Percentiles rank a stretch among this genome's conserved stretches.
Evolutionary conservation across 2,888 invertebrate species (phyloP).

Genomic region (Marronus borbonicus): DNA sequence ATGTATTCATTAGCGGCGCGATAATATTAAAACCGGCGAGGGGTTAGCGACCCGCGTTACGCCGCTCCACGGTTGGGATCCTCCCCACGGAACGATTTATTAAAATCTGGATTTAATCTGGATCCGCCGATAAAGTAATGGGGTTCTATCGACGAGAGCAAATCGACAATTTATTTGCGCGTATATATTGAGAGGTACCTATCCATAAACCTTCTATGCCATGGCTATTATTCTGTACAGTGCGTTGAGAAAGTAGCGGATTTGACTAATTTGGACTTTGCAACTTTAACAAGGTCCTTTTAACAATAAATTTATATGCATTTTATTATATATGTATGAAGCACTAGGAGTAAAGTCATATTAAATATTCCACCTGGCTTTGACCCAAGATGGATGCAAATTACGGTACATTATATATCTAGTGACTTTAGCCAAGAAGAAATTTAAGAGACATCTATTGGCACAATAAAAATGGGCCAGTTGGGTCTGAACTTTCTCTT

Average conservation of each 20-base stretch:
- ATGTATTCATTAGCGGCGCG: constrained; percentile 52
- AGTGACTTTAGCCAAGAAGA: too few species aligned
- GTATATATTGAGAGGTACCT: background rate
- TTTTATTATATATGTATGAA: too few species aligned
- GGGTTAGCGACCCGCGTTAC: constrained; percentile 16
- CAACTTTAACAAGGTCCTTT: too few species aligned
- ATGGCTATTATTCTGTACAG: background rate
- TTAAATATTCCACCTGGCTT: too few species aligned
- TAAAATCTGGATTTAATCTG: constrained; percentile 53
- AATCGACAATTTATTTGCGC: constrained; percentile 41
- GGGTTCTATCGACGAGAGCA: constrained; percentile 48
- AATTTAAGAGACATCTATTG: too few species aligned
- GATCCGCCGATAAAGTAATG: constrained; percentile 52
- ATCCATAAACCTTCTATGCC: background rate
- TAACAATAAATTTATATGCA: too few species aligned
- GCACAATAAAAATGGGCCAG: too few species aligned
- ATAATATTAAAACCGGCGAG: constrained; percentile 49
- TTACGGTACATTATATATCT: too few species aligned
- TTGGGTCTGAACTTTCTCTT: too few species aligned
- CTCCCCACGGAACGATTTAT: constrained; percentile 51
- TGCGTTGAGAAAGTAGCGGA: constrained; percentile 2
- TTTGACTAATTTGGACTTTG: background rate
- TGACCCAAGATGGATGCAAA: too few species aligned
- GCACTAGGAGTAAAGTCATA: too few species aligned
- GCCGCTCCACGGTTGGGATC: background rate